These are phyloP conservation scores for Tholera decimalis DNA, from an alignment of 2,888 invertebrate genomes.

Conservation along the genomic window DNA sequence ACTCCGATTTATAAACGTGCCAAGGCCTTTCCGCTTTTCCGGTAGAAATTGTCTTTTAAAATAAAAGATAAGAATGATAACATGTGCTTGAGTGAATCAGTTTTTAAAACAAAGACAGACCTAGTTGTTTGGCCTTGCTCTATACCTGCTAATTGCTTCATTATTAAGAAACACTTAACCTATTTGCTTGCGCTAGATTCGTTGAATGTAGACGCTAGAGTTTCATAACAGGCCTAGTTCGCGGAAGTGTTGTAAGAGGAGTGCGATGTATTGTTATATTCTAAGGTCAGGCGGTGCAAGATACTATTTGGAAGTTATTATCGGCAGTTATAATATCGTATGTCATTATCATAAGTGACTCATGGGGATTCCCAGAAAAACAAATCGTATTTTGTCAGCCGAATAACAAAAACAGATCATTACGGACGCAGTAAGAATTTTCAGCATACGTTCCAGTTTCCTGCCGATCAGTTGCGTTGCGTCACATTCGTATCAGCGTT, in stretches of 20 bases:
- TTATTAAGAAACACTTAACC: conserved; percentile 90
- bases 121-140: conserved; percentile 80
- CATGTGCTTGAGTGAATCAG: conserved; percentile 62
- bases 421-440: conserved; percentile 22
- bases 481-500: conserved; percentile 64
- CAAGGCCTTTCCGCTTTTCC: conserved; percentile 84
- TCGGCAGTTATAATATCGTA: conserved; percentile 31
- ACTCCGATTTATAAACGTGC: conserved; percentile 79
- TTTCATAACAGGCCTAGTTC: conserved; percentile 77
- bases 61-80: conserved; percentile 66
- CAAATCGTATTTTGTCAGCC: conserved; percentile 14
- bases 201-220: conserved; percentile 68
- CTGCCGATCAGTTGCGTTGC: conserved; percentile 68
- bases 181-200: conserved; percentile 85
- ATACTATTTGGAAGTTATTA: conserved; percentile 51
- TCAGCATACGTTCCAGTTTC: conserved; percentile 28
- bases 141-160: conserved; percentile 82
- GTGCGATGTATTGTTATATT: conserved; percentile 34
- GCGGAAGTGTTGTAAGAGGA: conserved; percentile 69
- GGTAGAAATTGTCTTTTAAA: conserved; percentile 71
- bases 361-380: conserved; percentile 55
- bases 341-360: conserved; percentile 52
- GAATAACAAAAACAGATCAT: conserved; percentile 27
- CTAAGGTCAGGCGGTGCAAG: conserved; percentile 44
- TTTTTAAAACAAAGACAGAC: conserved; percentile 73